Evolutionary conservation across 2,797 vertebrate genomes (phyloP), one percentile per base, ranked within the genome.

Genomic region (Sebastes baramenuke): DNA sequence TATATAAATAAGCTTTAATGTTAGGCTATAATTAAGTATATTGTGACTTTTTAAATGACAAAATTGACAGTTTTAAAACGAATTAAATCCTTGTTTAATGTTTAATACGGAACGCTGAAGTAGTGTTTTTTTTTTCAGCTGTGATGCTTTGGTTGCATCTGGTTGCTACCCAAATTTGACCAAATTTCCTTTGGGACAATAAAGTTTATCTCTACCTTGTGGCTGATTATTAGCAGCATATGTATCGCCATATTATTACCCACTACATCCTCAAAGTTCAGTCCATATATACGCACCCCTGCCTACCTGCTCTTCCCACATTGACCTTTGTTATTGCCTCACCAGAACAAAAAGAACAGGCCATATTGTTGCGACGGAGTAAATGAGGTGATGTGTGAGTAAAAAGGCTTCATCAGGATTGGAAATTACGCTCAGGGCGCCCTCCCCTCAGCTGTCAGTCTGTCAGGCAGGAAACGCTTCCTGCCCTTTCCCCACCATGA

Each of bases 381-480:
- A 59, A 78, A 72, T 69, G 74, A 79, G 34, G 60, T 64, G 75
- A 86, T 34, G 9, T 73, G n/a, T 75, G 58, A 79, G 62, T 66
- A 61, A 85, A 79, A 64, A 72, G 65, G 55, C 58, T 82, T 70
- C 60, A 82, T 20, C 29, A 38, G 75, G 64, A 71, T 79, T 79
- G 75, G 72, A 81, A 80, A 55, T 76, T 56, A 73, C 27, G 75
- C 80, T 38, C 12, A 22, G 27, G 30, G 64, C 72, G 3, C 14
- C 20, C 55, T 29, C 32, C 54, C 49, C 56, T 36, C 59, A 70
- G 77, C 84, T 75, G 78, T 86, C 84, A 68, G 62, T 82, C 72
- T 81, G 79, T 76, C 73, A 77, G 71, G 34, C 81, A 87, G 87
- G 85, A 87, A 88, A 72, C 32, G 1, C 70, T 80, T 87, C 75